Evolutionary conservation across 1,140 invertebrate genomes (phyloP), one percentile per base, ranked within the genome.

Genomic region (Drosophila ambigua): DNA sequence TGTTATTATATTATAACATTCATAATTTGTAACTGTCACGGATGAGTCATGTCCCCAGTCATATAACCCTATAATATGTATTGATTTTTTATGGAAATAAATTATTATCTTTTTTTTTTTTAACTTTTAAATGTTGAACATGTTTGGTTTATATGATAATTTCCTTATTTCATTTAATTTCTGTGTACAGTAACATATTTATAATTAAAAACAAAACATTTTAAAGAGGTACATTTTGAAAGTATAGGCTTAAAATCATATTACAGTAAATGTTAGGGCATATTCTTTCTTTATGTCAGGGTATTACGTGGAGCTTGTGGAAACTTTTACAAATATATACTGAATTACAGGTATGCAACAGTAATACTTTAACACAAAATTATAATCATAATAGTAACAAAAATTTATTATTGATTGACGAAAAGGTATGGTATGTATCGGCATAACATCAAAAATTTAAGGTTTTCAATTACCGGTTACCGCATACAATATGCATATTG

Each of bases 311-410:
- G 35, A 39, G 4, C 66, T 31, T 35, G 68, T 51, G 60, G 71
- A 48, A 65, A 64, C 61, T 39, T 67, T 75, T 54, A 62, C 45
- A 66, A 26, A 45, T 75, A 8, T 58, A 74, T 66, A 60, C 62
- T 53, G 72, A 67, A 67, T 75, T 54, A 75, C 60, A 67, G 62
- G 51, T 66, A 59, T 50, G 72, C 72, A 74, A 74, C 72, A 74
- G 72, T 55, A 74, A 74, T 74, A 72, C 48, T 71, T 48, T 72
- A 61, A 72, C 68, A 72, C 55, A 72, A 45, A 49, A 48, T 13
- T 39, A 39, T 39, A 16, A 43, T 74, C 41, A 74, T 74, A 74
- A 74, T 71, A 74, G 74, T 74, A 74, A 74, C 72, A 66, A 74
- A 74, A 74, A 48, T 74, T 66, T 26, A 39, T 39, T 16, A 75